A percentile compares a stretch with the other conserved stretches of the same genome.
Conservation (phyloP, 1,140 invertebrate species). For the Teleopsis dalmanni region DNA sequence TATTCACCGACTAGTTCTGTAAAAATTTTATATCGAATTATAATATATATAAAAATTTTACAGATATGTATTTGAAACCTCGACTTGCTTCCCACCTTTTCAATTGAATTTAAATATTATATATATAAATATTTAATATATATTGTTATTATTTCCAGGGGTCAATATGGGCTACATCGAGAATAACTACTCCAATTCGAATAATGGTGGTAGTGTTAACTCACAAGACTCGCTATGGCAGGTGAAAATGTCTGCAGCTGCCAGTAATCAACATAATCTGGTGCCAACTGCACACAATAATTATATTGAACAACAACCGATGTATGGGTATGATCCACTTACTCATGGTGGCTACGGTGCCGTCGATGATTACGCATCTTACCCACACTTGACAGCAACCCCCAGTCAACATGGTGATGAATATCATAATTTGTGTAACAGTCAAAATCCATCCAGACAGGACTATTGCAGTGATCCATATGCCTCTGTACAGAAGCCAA, state of each 20-base stretch:
- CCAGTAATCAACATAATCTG: conserved; percentile 54
- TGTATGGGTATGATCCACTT: conserved; percentile 67
- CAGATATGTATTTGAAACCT: too few relatives aligned
- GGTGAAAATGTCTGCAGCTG: conserved; percentile 75
- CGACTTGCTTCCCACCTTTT: not conserved
- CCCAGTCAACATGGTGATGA: conserved; percentile 57
- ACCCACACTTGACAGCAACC: conserved; percentile 65
- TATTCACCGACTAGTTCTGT: too few relatives aligned
- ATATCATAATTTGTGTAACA: conserved; percentile 59
- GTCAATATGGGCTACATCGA: conserved; percentile 83
- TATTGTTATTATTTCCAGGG: conserved; percentile 48
- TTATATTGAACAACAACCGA: conserved; percentile 55
- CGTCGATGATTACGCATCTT: conserved; percentile 77
- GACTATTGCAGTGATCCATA: conserved; percentile 80
- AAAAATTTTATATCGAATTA: too few relatives aligned
- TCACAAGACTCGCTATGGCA: conserved; percentile 93
- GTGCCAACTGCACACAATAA: conserved; percentile 48
- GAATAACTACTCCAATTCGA: conserved; percentile 85
- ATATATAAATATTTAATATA: conserved; percentile 7
- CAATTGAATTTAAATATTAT: not conserved
- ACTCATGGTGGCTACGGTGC: conserved; percentile 72
- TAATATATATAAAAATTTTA: too few relatives aligned
- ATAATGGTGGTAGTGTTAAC: conserved; percentile 87
- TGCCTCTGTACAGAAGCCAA: conserved; percentile 76
- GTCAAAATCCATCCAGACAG: conserved; percentile 71